These are phyloP conservation scores for Porites divaricata DNA, from an alignment of 92 coral and sea anemone genomes.

Conservation along the genomic window DNA sequence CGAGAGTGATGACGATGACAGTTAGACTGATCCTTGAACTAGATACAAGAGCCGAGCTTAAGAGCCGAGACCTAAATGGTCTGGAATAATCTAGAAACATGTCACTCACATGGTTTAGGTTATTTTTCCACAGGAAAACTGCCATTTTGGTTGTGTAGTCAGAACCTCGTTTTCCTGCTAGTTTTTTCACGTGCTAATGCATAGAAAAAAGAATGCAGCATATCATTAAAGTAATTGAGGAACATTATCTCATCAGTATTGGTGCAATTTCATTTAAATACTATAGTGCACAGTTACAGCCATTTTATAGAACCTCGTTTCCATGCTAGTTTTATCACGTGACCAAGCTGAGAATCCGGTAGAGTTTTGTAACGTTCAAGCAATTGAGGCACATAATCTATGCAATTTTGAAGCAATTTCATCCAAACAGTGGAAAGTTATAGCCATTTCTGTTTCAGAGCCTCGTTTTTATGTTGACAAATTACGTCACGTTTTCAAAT, in stretches of 20 bases:
- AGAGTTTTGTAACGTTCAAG: background rate
- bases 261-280: slow-evolving; percentile 16
- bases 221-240: background rate
- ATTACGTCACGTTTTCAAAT: no score
- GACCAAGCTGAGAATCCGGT: background rate
- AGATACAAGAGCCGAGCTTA: no score
- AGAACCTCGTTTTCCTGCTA: slow-evolving; percentile 47
- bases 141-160: background rate
- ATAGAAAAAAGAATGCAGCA: background rate
- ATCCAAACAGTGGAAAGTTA: no score
- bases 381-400: background rate
- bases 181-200: slow-evolving; percentile 1
- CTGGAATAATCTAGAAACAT: no score
- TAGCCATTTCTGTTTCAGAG: no score
- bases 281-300: slow-evolving; percentile 23
- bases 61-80: no score
- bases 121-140: no score
- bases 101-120: no score
- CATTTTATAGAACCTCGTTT: slow-evolving; percentile 28
- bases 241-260: background rate
- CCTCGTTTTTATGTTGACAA: no score
- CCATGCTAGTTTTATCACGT: background rate
- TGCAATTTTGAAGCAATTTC: background rate
- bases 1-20: background rate
- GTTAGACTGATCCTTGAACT: background rate